Conservation (phyloP, 2,888 invertebrate species). For the Pyrocoelia pectoralis region DNA sequence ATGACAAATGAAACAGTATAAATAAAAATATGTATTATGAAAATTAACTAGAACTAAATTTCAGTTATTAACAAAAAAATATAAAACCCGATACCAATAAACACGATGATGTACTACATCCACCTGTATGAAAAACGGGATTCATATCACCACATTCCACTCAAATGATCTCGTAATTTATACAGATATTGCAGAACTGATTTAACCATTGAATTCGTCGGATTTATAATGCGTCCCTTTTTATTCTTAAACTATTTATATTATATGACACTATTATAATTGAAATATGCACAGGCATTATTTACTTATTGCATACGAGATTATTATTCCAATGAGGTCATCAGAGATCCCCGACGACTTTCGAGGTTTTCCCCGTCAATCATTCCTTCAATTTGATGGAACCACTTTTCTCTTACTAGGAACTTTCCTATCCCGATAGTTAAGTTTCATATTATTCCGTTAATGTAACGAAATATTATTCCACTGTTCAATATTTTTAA, state of each 20-base stretch:
- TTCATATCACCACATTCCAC: slow-evolving; percentile 51
- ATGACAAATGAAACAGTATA: slow-evolving; percentile 23
- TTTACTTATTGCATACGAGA: too few species aligned
- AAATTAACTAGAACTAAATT: slow-evolving; percentile 31
- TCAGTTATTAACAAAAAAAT: slow-evolving; percentile 35
- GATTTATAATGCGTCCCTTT: slow-evolving; percentile 24
- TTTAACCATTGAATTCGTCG: slow-evolving; percentile 45
- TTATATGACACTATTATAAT: too few species aligned
- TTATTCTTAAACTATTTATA: slow-evolving; percentile 12
- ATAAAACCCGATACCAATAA: slow-evolving; percentile 41
- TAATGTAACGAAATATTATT: too few species aligned
- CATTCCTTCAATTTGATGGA: too few species aligned
- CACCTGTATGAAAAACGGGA: slow-evolving; percentile 51
- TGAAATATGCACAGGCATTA: too few species aligned
- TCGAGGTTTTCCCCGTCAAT: too few species aligned
- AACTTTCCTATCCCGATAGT: too few species aligned
- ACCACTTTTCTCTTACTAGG: too few species aligned
- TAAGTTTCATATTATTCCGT: too few species aligned
- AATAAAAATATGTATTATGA: slow-evolving; percentile 13
- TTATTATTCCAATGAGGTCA: neutral
- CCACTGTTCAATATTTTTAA: too few species aligned
- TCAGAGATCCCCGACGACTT: neutral
- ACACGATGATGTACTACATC: slow-evolving; percentile 51
- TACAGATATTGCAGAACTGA: slow-evolving; percentile 55
- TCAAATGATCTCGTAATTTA: slow-evolving; percentile 55